These are phyloP conservation scores for Lethenteron camtschaticum DNA, from an alignment of 2,113 vertebrate genomes.

Conservation along the genomic window DNA sequence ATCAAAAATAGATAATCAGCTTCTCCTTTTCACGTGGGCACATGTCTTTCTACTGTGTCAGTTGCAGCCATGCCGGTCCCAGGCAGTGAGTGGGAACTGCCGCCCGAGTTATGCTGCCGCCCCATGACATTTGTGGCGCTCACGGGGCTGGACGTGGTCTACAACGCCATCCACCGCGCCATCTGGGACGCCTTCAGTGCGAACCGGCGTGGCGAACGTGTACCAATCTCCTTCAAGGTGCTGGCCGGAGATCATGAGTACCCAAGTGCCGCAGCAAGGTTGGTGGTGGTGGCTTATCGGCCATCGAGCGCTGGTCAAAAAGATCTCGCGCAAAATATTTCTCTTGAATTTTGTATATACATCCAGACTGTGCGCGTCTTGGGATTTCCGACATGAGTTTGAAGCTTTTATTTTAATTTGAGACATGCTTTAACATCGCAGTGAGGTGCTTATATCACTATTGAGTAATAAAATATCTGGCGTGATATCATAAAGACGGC, in stretches of 20 bases:
- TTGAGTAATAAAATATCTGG: too few species aligned
- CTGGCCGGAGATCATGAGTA: slow-evolving; percentile 88
- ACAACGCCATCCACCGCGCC: slow-evolving; percentile 76
- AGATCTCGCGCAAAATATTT: not conserved
- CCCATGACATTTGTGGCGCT: slow-evolving; percentile 91
- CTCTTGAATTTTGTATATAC: not conserved
- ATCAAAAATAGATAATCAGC: not conserved
- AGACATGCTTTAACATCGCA: not conserved
- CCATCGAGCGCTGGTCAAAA: too few species aligned
- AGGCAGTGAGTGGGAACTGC: slow-evolving; percentile 52
- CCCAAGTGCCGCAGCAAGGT: slow-evolving; percentile 90
- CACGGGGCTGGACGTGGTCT: slow-evolving; percentile 74
- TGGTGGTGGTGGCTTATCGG: slow-evolving; percentile 9
- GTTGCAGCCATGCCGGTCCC: slow-evolving; percentile 1
- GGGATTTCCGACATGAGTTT: not conserved
- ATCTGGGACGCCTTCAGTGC: slow-evolving; percentile 95
- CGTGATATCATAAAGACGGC: too few species aligned
- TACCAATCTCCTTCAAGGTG: slow-evolving; percentile 92
- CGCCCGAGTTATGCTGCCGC: slow-evolving; percentile 83
- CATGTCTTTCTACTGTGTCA: not conserved
- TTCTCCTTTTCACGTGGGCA: not conserved
- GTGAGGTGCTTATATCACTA: not conserved
- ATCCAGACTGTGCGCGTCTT: not conserved
- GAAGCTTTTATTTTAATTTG: too few species aligned
- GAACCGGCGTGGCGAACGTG: slow-evolving; percentile 73